phyloP scores from a whole-genome alignment of 1,140 invertebrate species.

The Trichonephila clavipes region DNA sequence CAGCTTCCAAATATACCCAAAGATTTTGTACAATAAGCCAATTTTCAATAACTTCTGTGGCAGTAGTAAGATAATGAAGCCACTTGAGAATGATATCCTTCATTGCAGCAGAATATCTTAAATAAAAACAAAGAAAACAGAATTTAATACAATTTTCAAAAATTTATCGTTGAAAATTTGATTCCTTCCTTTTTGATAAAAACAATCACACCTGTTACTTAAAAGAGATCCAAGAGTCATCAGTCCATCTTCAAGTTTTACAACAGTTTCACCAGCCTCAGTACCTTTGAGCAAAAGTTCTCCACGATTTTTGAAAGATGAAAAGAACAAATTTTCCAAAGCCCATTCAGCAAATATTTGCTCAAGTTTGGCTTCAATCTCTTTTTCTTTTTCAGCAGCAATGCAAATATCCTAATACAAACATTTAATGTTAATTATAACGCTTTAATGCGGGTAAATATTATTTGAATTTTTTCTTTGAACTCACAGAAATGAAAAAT shows the following conservation, averaged over 20 bases:
- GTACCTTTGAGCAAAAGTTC: conserved; percentile 95
- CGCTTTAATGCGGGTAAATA: too few species aligned
- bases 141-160: neutral
- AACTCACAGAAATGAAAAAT: too few species aligned
- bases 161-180: neutral
- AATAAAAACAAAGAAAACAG: conserved; percentile 50
- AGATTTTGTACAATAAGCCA: conserved; percentile 98
- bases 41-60: conserved; percentile 96
- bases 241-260: conserved; percentile 95
- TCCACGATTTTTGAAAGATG: conserved; percentile 96
- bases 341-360: conserved; percentile 98
- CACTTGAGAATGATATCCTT: conserved; percentile 97
- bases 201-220: conserved; percentile 87
- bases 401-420: conserved; percentile 93
- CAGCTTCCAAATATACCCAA: conserved; percentile 98
- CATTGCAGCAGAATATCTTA: conserved; percentile 96
- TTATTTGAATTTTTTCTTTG: too few species aligned
- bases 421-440: too few species aligned
- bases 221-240: conserved; percentile 96
- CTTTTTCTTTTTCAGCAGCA: conserved; percentile 98
- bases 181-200: neutral
- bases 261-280: conserved; percentile 96
- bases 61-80: conserved; percentile 96
- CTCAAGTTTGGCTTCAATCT: conserved; percentile 97
- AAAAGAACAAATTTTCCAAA: conserved; percentile 94